Evolutionary conservation across 2,888 invertebrate species (phyloP).

Genomic region (Stenoptilia bipunctidactyla): DNA sequence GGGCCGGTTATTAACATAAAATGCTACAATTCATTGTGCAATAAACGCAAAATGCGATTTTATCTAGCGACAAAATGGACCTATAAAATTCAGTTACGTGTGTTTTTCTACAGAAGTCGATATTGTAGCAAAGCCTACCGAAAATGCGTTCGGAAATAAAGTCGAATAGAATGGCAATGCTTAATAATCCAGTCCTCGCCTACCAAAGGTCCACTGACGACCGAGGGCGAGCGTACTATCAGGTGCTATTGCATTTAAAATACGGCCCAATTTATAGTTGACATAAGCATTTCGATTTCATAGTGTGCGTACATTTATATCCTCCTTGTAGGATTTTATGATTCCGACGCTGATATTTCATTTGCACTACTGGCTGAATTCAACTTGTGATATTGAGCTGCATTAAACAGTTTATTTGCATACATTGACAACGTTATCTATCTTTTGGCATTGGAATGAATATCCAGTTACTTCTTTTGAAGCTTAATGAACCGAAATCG

Average conservation of each 20-base stretch:
- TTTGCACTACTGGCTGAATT: slow-evolving; percentile 22
- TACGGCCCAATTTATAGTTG: too few species aligned
- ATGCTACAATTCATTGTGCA: slow-evolving; percentile 63
- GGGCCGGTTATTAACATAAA: slow-evolving; percentile 60
- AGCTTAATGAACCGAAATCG: too few species aligned
- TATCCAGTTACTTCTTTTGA: too few species aligned
- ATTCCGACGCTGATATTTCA: slow-evolving; percentile 24
- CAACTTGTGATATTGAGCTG: slow-evolving; percentile 21
- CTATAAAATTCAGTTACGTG: slow-evolving; percentile 29
- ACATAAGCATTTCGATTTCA: slow-evolving; percentile 21
- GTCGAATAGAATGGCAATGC: too few species aligned
- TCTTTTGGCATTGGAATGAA: not conserved
- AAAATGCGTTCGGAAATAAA: too few species aligned
- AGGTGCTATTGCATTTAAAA: too few species aligned
- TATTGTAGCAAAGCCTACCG: too few species aligned
- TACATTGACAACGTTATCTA: not conserved
- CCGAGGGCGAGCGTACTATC: slow-evolving; percentile 15
- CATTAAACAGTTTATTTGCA: not conserved
- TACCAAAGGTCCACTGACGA: not conserved
- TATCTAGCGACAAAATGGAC: slow-evolving; percentile 50
- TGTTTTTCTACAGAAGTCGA: slow-evolving; percentile 19
- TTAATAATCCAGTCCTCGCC: too few species aligned
- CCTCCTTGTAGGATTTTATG: slow-evolving; percentile 37
- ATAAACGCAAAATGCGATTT: slow-evolving; percentile 61
- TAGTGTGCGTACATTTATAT: slow-evolving; percentile 28